Evolutionary conservation across 2,797 vertebrate species (phyloP).

Genomic region (Tiaroga cobitis): DNA sequence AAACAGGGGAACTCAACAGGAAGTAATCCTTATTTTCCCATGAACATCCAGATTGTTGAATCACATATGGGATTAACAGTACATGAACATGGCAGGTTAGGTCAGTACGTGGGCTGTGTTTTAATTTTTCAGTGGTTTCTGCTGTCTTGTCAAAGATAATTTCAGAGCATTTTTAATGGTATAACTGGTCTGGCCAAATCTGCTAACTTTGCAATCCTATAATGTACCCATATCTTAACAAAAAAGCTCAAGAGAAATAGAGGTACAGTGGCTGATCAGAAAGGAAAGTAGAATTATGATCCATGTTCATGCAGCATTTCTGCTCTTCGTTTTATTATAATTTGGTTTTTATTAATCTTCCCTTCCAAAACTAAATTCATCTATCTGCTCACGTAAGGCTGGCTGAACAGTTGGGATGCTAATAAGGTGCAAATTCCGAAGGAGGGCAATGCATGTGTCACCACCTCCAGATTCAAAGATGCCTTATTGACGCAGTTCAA

Average conservation of each 20-base stretch:
- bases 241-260: background rate
- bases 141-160: background rate
- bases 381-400: constrained; percentile 3
- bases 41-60: background rate
- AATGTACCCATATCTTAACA: background rate
- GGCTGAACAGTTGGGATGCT: constrained; percentile 52
- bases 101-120: background rate
- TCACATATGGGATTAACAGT: constrained; percentile 18
- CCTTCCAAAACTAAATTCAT: constrained; percentile 29
- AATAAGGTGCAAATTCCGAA: constrained; percentile 52
- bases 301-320: background rate
- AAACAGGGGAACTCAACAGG: constrained; percentile 10
- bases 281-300: background rate
- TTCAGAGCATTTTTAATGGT: constrained; percentile 3
- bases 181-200: background rate
- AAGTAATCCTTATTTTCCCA: constrained; percentile 21
- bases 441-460: constrained; percentile 51
- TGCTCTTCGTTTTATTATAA: background rate
- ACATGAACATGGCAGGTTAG: constrained; percentile 4
- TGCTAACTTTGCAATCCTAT: constrained; percentile 4
- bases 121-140: background rate
- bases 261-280: background rate
- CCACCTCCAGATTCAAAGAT: constrained; percentile 35
- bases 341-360: background rate
- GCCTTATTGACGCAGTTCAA: constrained; percentile 26